Evolutionary conservation across 2,888 invertebrate genomes (phyloP).

Genomic region (Tipula lateralis): DNA sequence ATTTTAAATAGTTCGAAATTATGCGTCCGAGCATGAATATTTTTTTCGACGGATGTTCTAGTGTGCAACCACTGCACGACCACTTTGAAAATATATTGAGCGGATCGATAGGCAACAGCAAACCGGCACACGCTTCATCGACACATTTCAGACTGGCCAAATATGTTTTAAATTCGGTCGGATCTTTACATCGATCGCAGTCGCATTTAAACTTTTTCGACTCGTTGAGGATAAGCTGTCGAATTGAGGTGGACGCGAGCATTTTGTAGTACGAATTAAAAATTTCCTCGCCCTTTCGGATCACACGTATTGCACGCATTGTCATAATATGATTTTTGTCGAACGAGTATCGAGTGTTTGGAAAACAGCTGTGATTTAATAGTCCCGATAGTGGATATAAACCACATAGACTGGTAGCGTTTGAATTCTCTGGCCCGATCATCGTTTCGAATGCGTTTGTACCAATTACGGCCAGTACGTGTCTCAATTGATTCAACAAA

Average conservation of each 20-base stretch:
- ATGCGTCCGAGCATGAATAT: neutral
- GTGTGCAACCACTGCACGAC: conserved; percentile 60
- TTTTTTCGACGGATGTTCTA: conserved; percentile 32
- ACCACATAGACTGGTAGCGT: conserved; percentile 50
- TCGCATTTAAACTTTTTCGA: conserved; percentile 66
- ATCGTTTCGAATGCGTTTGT: conserved; percentile 49
- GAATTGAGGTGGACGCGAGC: conserved; percentile 64
- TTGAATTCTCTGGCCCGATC: conserved; percentile 38
- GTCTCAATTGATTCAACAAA: conserved; percentile 44
- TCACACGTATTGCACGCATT: conserved; percentile 56
- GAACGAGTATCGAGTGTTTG: conserved; percentile 67
- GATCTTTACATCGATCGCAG: conserved; percentile 65
- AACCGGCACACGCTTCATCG: conserved; percentile 47
- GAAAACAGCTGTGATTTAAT: conserved; percentile 67
- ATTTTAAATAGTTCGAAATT: neutral
- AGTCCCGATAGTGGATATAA: conserved; percentile 65
- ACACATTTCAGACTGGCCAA: conserved; percentile 49
- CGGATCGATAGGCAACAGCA: conserved; percentile 56
- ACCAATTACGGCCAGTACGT: conserved; percentile 46
- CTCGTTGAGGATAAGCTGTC: conserved; percentile 58
- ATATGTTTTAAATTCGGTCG: conserved; percentile 52
- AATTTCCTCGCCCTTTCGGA: conserved; percentile 64
- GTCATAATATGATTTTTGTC: conserved; percentile 57
- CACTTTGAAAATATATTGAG: conserved; percentile 57
- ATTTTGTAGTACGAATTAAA: conserved; percentile 68